Evolutionary conservation across 2,888 invertebrate genomes (phyloP), one percentile per base, ranked within the genome.

Genomic region (Anaspis maculata): DNA sequence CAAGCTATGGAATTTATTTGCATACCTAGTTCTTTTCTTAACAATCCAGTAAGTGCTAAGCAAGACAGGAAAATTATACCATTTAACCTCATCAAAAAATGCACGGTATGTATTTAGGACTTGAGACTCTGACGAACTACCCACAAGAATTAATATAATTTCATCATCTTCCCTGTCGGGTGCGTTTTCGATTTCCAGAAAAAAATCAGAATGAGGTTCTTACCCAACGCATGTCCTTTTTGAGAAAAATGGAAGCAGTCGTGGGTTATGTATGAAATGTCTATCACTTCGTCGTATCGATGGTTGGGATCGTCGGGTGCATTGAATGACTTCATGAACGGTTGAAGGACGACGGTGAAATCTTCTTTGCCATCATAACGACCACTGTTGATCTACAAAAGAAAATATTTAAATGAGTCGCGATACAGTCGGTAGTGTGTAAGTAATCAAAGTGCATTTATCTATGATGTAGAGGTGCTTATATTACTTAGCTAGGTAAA

Each of bases 181-280:
- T 12, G 5, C 2, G 2, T 12, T n/a, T 12, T 12, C 6, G 13
- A 5, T 26, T 26, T 26, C 3, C 13, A 13, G 12, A 27, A 5
- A 13, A 12, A 26, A 13, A 26, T 4, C 13, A 13, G n/a, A 26
- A 5, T 11, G 5, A 12, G 13, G 5, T 26, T 3, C 3, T 11
- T 64, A 81, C 81, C 81, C 31, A 82, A 58, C 1, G 83, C 83
- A 42, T 82, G 81, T n/a, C 83, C 83, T 59, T 81, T 83, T 64
- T 83, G 83, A 33, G 82, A 83, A 66, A 83, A 83, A 64, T 83
- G 83, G 62, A 83, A 83, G 64, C 83, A 83, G 59, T 83, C 83
- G 54, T 82, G 76, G 2, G 82, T 81, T 52, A 82, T 77, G 59
- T 77, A 77, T 22, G 74, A 78, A 55, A 76, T 72, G 63, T 82